phyloP scores from a whole-genome alignment of 2,113 vertebrate species.

The Rallus limicola region DNA sequence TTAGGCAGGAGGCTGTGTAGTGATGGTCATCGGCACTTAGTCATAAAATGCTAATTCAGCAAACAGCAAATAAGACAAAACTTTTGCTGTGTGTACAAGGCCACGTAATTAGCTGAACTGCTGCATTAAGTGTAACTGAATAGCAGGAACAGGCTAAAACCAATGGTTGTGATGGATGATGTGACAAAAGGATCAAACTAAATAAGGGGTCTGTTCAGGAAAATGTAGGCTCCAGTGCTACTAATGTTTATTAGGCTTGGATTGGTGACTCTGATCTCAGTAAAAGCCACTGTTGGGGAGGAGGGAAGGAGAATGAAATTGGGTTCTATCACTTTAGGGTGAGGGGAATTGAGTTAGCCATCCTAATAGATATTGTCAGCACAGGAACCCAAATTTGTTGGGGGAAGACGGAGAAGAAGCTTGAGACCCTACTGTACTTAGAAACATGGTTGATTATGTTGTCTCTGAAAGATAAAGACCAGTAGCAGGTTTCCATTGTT shows the following conservation, averaged over 20 bases:
- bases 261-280: neutral
- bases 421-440: neutral
- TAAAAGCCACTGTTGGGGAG: neutral
- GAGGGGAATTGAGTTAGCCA: neutral
- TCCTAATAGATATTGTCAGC: neutral
- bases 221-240: neutral
- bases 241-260: neutral
- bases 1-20: neutral
- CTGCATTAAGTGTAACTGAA: neutral
- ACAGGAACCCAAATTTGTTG: fast-evolving
- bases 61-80: neutral
- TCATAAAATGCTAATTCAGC: constrained; percentile 6
- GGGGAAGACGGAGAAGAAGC: neutral
- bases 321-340: neutral
- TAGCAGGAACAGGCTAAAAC: neutral
- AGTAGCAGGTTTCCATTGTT: neutral
- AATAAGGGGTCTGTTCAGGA: constrained; percentile 2
- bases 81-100: neutral
- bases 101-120: neutral
- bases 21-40: neutral
- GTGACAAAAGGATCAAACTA: constrained; percentile 31
- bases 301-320: neutral
- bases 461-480: neutral
- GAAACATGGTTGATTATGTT: fast-evolving
- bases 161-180: constrained; percentile 16